Percentiles rank a stretch among this genome's conserved stretches.
phyloP scores from a whole-genome alignment of 2,888 invertebrate species.

The Lepidochrysops patricia region DNA sequence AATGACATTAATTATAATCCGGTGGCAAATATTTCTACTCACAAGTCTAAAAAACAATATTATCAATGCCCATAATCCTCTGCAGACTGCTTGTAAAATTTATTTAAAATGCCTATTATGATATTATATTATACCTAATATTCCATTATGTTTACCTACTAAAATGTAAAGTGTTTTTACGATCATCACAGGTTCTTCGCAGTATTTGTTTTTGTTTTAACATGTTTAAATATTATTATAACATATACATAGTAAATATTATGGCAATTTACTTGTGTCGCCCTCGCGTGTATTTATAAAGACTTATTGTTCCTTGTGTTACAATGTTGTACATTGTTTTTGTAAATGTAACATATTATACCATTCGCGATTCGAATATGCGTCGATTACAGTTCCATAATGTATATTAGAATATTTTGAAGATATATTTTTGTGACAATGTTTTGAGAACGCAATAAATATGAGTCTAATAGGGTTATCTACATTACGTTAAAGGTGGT shows the following conservation, averaged over 20 bases:
- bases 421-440: slow-evolving; percentile 66
- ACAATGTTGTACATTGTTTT: slow-evolving; percentile 15
- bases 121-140: too few relatives aligned
- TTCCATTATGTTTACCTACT: neutral
- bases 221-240: neutral
- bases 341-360: slow-evolving; percentile 9
- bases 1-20: too few relatives aligned
- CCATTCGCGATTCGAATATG: neutral
- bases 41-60: neutral
- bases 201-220: neutral
- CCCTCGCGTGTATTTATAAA: neutral
- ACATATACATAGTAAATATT: neutral
- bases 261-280: neutral
- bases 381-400: slow-evolving; percentile 57
- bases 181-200: neutral
- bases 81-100: neutral
- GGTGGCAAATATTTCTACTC: too few relatives aligned
- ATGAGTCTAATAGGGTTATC: slow-evolving; percentile 34
- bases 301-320: slow-evolving; percentile 9
- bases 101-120: neutral
- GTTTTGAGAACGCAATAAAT: slow-evolving; percentile 49
- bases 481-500: slow-evolving; percentile 40
- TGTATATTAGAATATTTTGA: slow-evolving; percentile 46
- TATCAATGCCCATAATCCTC: neutral
- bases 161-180: too few relatives aligned